Evolutionary conservation across 2,888 invertebrate species (phyloP).

Genomic region (Caenorhabditis zanzibari): DNA sequence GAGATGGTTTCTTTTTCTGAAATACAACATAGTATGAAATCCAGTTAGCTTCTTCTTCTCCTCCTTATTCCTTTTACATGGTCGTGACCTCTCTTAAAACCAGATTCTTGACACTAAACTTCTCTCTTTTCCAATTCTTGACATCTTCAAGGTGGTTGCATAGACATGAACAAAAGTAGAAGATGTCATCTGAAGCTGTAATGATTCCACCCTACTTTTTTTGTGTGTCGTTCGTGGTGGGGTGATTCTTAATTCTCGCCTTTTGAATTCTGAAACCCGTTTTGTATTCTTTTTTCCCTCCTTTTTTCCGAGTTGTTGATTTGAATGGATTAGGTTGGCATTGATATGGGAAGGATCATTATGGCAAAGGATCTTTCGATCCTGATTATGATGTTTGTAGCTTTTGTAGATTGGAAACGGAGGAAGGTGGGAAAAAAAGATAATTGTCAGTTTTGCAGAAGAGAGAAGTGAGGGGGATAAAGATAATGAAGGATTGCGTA

Average conservation of each 20-base stretch:
- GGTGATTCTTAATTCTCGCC: conserved; percentile 23
- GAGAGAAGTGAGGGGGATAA: not conserved
- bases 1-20: not conserved
- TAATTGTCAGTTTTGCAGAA: not conserved
- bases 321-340: conserved; percentile 19
- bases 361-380: conserved; percentile 7
- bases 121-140: not conserved
- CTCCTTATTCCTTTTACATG: conserved; percentile 2
- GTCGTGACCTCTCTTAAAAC: conserved; percentile 53
- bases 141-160: conserved; percentile 36
- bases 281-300: not conserved
- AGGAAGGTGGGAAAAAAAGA: not conserved
- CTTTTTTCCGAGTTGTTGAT: conserved; percentile 22
- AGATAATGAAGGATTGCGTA: not conserved
- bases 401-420: conserved; percentile 12
- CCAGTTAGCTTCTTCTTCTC: conserved; percentile 32
- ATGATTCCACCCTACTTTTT: conserved; percentile 25
- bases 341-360: conserved; percentile 3
- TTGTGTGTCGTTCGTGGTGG: conserved; percentile 8
- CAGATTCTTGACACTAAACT: conserved; percentile 46
- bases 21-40: conserved; percentile 24
- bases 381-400: conserved; percentile 21
- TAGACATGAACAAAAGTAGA: conserved; percentile 49
- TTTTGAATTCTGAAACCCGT: conserved; percentile 42
- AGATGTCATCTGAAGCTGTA: conserved; percentile 49